Evolutionary conservation across 2,888 invertebrate genomes (phyloP).

Genomic region (Selenia dentaria): DNA sequence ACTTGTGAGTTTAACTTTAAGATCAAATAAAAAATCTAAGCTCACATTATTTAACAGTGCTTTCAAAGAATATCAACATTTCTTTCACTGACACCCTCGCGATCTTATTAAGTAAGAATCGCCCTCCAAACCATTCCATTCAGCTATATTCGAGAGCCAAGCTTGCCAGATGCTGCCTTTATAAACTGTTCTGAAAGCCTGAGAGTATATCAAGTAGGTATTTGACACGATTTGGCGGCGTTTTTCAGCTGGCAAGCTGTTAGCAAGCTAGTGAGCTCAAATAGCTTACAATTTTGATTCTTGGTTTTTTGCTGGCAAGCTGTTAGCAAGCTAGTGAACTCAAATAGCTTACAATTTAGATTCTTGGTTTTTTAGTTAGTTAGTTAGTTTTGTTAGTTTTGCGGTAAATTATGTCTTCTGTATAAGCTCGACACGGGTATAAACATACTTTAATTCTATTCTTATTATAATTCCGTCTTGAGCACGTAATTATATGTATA

Average conservation of each 20-base stretch:
- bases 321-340: not conserved
- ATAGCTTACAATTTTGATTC: slow-evolving; percentile 11
- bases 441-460: too few species aligned
- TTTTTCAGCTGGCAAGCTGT: slow-evolving; percentile 10
- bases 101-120: slow-evolving; percentile 19
- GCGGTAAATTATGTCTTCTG: too few species aligned
- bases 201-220: slow-evolving; percentile 34
- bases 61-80: not conserved
- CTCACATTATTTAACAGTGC: not conserved
- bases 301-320: slow-evolving; percentile 13
- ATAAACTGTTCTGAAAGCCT: slow-evolving; percentile 28
- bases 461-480: too few species aligned
- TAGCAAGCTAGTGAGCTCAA: not conserved
- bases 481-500: too few species aligned
- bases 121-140: slow-evolving; percentile 12
- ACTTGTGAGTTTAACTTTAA: too few species aligned
- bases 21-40: not conserved
- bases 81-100: slow-evolving; percentile 1
- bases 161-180: slow-evolving; percentile 27
- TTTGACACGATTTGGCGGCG: slow-evolving; percentile 30
- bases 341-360: slow-evolving; percentile 8
- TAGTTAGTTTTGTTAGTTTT: not conserved
- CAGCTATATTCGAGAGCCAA: slow-evolving; percentile 15
- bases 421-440: too few species aligned
- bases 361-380: slow-evolving; percentile 8